phyloP scores from a whole-genome alignment of 2,113 vertebrate genomes.

The Cheilinus undulatus region DNA sequence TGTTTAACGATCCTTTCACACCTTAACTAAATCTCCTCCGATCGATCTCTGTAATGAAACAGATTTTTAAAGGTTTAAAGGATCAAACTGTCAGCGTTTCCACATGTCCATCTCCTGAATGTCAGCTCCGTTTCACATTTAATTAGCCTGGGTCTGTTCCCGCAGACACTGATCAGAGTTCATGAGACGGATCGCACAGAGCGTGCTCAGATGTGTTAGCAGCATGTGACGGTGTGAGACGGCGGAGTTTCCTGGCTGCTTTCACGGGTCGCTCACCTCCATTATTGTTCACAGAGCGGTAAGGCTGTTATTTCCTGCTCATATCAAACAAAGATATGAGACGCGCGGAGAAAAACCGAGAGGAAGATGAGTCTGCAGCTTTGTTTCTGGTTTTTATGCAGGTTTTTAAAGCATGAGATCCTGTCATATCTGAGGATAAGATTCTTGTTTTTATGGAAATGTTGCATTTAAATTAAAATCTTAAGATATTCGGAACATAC shows the following conservation, averaged over 20 bases:
- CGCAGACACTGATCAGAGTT: not conserved
- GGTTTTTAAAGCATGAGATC: too few relatives aligned
- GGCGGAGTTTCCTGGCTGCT: not conserved
- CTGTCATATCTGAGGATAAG: too few relatives aligned
- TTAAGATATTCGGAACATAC: not conserved
- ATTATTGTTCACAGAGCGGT: slow-evolving; percentile 28
- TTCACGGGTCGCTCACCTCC: slow-evolving; percentile 18
- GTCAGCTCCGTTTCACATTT: not conserved
- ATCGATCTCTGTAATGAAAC: not conserved
- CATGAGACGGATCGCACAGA: not conserved
- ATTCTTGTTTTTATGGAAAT: not conserved
- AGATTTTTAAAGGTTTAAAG: not conserved
- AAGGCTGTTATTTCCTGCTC: not conserved
- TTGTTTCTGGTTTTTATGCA: too few relatives aligned
- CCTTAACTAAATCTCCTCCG: not conserved
- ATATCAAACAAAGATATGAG: not conserved
- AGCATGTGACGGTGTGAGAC: not conserved
- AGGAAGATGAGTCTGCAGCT: not conserved
- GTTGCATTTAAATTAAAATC: not conserved
- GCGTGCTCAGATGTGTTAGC: not conserved
- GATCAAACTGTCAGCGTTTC: not conserved
- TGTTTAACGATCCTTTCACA: not conserved
- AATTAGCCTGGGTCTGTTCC: not conserved
- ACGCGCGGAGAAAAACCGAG: not conserved
- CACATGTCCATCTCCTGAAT: not conserved